Evolutionary conservation across 2,888 invertebrate genomes (phyloP).

Genomic region (Conomelus anceps): DNA sequence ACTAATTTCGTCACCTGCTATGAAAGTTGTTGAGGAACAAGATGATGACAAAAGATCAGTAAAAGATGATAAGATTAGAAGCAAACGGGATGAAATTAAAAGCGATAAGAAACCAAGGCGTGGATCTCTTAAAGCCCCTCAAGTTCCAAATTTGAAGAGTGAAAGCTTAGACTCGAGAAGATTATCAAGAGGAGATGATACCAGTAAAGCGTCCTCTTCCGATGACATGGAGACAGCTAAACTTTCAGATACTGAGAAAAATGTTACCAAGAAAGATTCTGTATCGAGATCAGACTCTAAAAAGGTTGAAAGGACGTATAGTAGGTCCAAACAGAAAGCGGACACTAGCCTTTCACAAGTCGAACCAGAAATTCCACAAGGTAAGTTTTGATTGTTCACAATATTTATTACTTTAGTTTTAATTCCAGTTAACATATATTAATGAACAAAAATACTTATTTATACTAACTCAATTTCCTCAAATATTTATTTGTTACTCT

Average conservation of each 20-base stretch:
- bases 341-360: background rate
- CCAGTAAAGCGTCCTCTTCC: background rate
- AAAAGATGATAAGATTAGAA: background rate
- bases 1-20: background rate
- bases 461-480: too few relatives aligned
- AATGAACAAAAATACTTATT: too few relatives aligned
- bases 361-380: background rate
- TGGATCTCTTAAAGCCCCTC: background rate
- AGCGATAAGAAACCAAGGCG: background rate
- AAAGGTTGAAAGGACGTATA: background rate
- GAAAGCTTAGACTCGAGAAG: background rate
- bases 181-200: background rate
- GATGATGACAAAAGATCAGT: background rate
- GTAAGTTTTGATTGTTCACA: background rate
- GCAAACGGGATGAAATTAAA: background rate
- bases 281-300: background rate
- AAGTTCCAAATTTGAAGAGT: background rate
- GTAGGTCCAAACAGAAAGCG: background rate
- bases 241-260: background rate
- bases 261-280: background rate
- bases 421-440: too few relatives aligned
- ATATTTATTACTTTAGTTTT: too few relatives aligned
- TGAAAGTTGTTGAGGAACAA: background rate
- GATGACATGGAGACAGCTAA: background rate
- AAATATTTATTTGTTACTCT: too few relatives aligned